Evolutionary conservation across 1,140 invertebrate genomes (phyloP), one percentile per base, ranked within the genome.

Genomic region (Halesus radiatus): DNA sequence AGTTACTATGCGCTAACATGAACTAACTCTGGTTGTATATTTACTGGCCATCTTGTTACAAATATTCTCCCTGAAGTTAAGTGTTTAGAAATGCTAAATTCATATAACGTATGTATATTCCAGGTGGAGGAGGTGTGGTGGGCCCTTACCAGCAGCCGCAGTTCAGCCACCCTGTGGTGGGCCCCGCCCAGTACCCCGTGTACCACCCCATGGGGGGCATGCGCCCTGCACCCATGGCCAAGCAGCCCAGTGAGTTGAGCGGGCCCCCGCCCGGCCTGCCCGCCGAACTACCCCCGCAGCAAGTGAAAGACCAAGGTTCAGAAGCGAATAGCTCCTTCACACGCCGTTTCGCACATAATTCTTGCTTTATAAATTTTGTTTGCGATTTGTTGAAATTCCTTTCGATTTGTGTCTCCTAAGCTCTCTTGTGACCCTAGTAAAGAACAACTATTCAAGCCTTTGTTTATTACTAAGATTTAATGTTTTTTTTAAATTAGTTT

Each of bases 161-260:
- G 83, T 89, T 86, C 85, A 88, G 83, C 75, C 88, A 90, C 77
- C 88, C 85, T 10, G 87, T 88, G 81, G 88, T 89, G 23, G 88
- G 88, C 7, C 87, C 85, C 85, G 86, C 85, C 0, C 87, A 87
- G 83, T 91, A 85, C 84, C 89, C 84, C 75, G 90, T 85, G 83
- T 91, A 86, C 85, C 90, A 90, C 78, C 89, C 91, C 0, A 90
- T 93, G 88, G 89, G 90, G 32, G 91, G 91, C 8, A 91, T 94
- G 85, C 92, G 93, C 37, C 91, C 92, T 23, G 89, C 84, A 86
- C 85, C 88, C 66, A 89, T 91, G 85, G 91, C 91, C 86, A 94
- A 92, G 90, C 93, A 93, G 90, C 91, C 93, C 90, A 95, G 94
- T 95, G 93, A 95, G 94, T 94, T 94, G 91, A 89, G 90, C 86